Percentiles rank a stretch among this genome's conserved stretches.
Evolutionary conservation across 2,888 invertebrate genomes (phyloP).

Genomic region (Dexiosoma caninum): DNA sequence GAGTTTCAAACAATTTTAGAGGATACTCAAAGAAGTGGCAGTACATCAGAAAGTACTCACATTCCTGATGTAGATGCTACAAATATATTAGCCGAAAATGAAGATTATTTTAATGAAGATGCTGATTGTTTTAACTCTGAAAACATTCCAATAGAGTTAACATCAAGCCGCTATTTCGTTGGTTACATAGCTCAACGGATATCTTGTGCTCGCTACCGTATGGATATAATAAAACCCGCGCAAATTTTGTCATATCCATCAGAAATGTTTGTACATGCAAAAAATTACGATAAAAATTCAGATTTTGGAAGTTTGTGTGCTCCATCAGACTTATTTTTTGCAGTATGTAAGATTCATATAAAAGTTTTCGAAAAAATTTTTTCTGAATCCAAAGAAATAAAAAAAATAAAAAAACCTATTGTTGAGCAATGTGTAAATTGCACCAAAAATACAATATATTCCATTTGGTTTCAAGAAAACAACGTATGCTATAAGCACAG

Average conservation of each 20-base stretch:
- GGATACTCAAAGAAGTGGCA: background rate
- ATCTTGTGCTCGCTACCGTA: background rate
- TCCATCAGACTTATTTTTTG: background rate
- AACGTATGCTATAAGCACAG: no score
- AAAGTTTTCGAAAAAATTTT: background rate
- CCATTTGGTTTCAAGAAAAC: no score
- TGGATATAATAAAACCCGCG: background rate
- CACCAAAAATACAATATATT: no score
- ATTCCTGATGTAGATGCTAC: background rate
- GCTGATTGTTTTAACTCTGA: background rate
- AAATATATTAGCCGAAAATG: background rate
- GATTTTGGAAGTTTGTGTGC: background rate
- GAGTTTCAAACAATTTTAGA: no score
- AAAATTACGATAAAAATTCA: background rate
- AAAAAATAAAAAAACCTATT: no score
- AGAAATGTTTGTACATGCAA: background rate
- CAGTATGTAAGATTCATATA: background rate
- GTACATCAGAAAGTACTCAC: background rate
- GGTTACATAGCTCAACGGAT: background rate
- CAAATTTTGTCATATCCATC: no score
- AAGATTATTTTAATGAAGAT: background rate
- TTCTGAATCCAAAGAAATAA: no score
- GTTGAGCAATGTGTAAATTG: no score
- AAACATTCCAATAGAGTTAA: background rate
- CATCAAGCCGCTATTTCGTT: background rate